phyloP scores from a whole-genome alignment of 1,140 invertebrate genomes.

The Mycetomoellerius zeteki region DNA sequence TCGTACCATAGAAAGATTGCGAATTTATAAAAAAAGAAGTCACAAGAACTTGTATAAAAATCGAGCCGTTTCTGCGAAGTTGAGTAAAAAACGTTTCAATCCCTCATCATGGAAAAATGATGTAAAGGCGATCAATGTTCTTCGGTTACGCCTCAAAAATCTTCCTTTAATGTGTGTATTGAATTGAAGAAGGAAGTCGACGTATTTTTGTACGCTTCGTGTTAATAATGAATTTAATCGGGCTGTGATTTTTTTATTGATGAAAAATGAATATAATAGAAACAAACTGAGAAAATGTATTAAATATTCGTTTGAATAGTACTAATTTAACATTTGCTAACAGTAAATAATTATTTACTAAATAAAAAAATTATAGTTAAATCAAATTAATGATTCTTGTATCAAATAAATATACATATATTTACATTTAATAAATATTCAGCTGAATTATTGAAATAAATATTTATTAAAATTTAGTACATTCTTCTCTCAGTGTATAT shows the following conservation, averaged over 20 bases:
- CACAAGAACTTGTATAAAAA: not conserved
- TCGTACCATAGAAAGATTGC: not conserved
- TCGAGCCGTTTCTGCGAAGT: not conserved
- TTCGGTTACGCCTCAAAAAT: not conserved
- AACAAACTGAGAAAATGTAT: too few species aligned
- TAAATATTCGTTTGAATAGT: too few species aligned
- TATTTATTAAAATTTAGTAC: too few species aligned
- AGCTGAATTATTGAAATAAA: too few species aligned
- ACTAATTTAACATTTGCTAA: too few species aligned
- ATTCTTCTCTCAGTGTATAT: too few species aligned
- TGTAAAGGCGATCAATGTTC: not conserved
- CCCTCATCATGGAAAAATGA: not conserved
- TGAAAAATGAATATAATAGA: slow-evolving; percentile 15
- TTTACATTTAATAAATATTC: too few species aligned
- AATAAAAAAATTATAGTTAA: too few species aligned
- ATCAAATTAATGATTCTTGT: too few species aligned
- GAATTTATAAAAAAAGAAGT: slow-evolving; percentile 7
- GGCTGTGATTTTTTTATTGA: not conserved
- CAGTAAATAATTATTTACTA: too few species aligned
- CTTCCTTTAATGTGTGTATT: slow-evolving; percentile 8
- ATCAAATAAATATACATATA: too few species aligned
- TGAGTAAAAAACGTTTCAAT: not conserved
- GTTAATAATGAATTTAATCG: not conserved
- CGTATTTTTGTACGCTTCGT: not conserved
- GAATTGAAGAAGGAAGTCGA: not conserved